Percentiles rank a stretch among this genome's conserved stretches.
Evolutionary conservation across 2,113 vertebrate species (phyloP).

Genomic region (Nestor notabilis): DNA sequence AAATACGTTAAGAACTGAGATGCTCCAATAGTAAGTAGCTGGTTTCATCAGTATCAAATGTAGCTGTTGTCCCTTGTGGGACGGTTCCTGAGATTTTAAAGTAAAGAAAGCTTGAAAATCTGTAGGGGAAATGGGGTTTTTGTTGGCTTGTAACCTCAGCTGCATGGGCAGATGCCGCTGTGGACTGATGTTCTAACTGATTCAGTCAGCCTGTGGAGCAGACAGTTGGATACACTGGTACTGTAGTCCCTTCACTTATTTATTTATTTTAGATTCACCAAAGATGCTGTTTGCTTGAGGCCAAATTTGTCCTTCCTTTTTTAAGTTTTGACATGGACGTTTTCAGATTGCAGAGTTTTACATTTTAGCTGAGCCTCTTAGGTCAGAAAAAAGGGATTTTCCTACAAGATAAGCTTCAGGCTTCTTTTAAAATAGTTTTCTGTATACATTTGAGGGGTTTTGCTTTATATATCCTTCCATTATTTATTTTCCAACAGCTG

Average conservation of each 20-base stretch:
- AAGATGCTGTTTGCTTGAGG: slow-evolving; percentile 36
- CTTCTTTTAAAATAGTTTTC: not conserved
- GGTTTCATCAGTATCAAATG: slow-evolving; percentile 27
- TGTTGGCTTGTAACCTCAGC: not conserved
- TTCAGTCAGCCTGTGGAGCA: not conserved
- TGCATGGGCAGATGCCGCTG: not conserved
- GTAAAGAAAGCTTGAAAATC: slow-evolving; percentile 13
- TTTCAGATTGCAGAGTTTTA: slow-evolving; percentile 25
- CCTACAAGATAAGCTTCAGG: slow-evolving; percentile 1
- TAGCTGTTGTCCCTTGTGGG: not conserved
- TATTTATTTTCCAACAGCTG: not conserved
- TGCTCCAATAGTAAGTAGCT: not conserved
- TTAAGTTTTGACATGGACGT: slow-evolving; percentile 37
- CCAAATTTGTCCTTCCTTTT: slow-evolving; percentile 42
- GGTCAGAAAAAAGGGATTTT: slow-evolving; percentile 6
- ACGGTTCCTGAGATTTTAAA: not conserved
- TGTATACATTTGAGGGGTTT: not conserved
- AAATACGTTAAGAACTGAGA: not conserved
- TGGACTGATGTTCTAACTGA: not conserved
- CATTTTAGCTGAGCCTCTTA: slow-evolving; percentile 1
- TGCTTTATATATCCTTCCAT: not conserved
- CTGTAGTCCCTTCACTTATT: not conserved
- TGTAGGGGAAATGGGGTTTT: not conserved
- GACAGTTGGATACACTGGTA: not conserved
- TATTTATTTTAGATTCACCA: not conserved